Evolutionary conservation across 92 coral and sea anemone genomes (phyloP).

Genomic region (Palythoa heliodiscus): DNA sequence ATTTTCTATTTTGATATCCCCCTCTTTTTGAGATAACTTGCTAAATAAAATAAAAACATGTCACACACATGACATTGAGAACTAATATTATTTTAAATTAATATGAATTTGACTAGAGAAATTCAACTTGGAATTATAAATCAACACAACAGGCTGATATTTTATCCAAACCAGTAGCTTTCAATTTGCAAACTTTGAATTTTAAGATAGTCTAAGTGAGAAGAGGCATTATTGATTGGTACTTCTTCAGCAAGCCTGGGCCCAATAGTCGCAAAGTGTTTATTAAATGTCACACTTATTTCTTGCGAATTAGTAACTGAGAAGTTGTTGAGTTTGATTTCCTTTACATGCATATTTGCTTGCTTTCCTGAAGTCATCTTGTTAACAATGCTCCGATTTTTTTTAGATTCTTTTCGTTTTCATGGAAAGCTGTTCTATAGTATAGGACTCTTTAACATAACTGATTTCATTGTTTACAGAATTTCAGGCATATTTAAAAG

Average conservation of each 20-base stretch:
- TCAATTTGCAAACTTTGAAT: too few species aligned
- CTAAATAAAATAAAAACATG: too few species aligned
- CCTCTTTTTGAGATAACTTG: too few species aligned
- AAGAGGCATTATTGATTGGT: not conserved
- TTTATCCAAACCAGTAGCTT: too few species aligned
- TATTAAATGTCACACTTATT: conserved; percentile 33
- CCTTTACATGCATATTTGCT: not conserved
- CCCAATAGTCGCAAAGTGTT: conserved; percentile 36
- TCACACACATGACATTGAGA: too few species aligned
- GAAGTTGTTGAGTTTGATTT: conserved; percentile 20
- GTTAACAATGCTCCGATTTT: not conserved
- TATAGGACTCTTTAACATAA: conserved; percentile 44
- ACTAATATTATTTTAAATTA: too few species aligned
- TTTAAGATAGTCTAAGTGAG: conserved; percentile 32
- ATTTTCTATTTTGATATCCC: too few species aligned
- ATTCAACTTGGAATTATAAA: too few species aligned
- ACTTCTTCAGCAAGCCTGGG: conserved; percentile 37
- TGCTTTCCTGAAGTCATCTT: not conserved
- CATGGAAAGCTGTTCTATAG: too few species aligned
- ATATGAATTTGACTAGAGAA: too few species aligned
- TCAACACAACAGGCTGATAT: too few species aligned
- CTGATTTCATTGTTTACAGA: conserved; percentile 53
- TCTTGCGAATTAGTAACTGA: conserved; percentile 8
- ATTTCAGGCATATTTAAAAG: conserved; percentile 43
- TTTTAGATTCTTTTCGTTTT: too few species aligned